Percentiles rank a stretch among this genome's conserved stretches.
phyloP scores from a whole-genome alignment of 2,113 vertebrate species.

The Ictalurus furcatus region DNA sequence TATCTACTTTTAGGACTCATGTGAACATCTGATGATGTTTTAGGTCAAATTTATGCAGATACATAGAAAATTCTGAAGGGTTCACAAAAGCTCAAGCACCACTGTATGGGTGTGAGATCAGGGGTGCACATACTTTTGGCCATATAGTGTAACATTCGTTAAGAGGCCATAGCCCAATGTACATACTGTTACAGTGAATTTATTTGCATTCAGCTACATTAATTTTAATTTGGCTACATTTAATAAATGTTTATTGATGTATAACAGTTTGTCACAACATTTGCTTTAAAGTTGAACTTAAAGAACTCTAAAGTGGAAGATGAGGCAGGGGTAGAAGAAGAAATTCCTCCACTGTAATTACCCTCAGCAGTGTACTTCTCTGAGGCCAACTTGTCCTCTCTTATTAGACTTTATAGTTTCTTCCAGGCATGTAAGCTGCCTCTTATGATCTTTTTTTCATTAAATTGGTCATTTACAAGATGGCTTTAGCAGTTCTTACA shows the following conservation, averaged over 20 bases:
- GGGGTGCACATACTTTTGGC: background rate
- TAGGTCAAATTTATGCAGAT: too few species aligned
- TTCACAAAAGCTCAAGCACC: background rate
- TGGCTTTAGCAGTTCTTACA: constrained; percentile 59
- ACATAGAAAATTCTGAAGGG: too few species aligned
- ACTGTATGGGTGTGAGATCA: background rate
- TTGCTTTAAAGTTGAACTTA: background rate
- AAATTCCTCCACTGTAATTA: constrained; percentile 55
- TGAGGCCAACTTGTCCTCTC: constrained; percentile 36
- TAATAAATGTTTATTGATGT: background rate
- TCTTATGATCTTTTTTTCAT: constrained; percentile 58
- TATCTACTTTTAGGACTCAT: too few species aligned
- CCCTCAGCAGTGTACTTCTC: constrained; percentile 48
- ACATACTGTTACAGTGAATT: background rate
- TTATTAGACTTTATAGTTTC: constrained; percentile 61
- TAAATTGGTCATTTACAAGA: constrained; percentile 66
- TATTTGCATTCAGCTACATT: background rate
- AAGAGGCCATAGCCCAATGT: background rate
- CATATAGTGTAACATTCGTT: background rate
- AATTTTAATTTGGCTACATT: background rate
- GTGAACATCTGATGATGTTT: too few species aligned
- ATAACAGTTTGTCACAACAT: background rate
- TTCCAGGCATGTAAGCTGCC: constrained; percentile 63
- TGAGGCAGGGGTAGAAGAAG: background rate
- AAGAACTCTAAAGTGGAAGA: background rate